A percentile compares a stretch with the other conserved stretches of the same genome.
These are phyloP conservation scores for Nothocercus nigrocapillus DNA, from an alignment of 2,113 vertebrate species.

Conservation along the genomic window DNA sequence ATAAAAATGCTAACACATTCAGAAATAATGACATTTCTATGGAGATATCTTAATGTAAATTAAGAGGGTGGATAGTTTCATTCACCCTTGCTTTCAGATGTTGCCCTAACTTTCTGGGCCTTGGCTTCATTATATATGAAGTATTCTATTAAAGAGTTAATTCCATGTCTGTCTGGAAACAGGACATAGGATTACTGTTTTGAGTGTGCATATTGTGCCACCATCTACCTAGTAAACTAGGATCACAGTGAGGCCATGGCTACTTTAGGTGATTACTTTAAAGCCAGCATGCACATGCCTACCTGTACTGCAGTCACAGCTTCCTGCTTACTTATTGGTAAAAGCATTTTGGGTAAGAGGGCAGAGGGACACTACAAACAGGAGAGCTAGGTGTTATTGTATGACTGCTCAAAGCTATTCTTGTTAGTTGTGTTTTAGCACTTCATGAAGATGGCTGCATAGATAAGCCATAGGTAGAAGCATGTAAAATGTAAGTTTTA, in stretches of 20 bases:
- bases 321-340: neutral
- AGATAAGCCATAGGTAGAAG: neutral
- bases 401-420: neutral
- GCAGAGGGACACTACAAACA: neutral
- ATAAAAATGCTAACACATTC: neutral
- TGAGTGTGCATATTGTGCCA: neutral
- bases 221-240: accelerated
- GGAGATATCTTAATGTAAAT: neutral
- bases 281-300: neutral
- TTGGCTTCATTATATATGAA: neutral
- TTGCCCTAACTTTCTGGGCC: neutral
- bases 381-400: neutral
- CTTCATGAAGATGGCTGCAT: neutral
- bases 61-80: neutral
- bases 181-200: neutral
- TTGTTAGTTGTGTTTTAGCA: neutral
- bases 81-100: neutral
- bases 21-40: neutral
- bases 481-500: neutral
- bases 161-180: neutral
- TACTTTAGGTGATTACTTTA: neutral
- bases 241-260: accelerated
- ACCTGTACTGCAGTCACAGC: neutral
- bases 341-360: neutral
- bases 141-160: neutral